Evolutionary conservation across 2,797 vertebrate genomes (phyloP).

Genomic region (Austrolebias charrua): DNA sequence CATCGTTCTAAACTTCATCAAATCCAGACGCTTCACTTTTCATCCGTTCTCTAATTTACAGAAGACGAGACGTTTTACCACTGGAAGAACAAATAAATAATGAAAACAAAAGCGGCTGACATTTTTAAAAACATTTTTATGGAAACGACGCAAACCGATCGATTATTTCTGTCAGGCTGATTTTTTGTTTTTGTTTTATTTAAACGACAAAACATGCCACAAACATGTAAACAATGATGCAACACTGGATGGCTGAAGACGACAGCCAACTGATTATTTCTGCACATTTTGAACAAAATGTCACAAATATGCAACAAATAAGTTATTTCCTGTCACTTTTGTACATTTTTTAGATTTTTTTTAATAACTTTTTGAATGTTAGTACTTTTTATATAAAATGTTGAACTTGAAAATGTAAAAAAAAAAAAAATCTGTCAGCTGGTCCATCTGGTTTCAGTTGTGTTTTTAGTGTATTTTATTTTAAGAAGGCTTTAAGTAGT

Average conservation of each 20-base stretch:
- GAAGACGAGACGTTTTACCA: too few relatives aligned
- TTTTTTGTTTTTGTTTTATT: not conserved
- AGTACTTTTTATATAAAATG: not conserved
- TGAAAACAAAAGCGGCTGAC: too few relatives aligned
- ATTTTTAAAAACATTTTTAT: too few relatives aligned
- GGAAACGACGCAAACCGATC: too few relatives aligned
- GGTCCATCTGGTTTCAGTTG: not conserved
- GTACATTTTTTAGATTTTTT: conserved; percentile 10
- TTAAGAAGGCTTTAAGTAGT: too few relatives aligned
- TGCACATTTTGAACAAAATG: not conserved
- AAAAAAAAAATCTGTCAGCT: not conserved
- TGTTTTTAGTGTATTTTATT: too few relatives aligned
- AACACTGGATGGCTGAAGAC: not conserved
- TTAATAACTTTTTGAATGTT: not conserved
- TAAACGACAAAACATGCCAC: not conserved
- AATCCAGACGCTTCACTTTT: too few relatives aligned
- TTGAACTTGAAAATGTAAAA: not conserved
- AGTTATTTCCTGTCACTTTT: conserved; percentile 19
- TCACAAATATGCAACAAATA: not conserved
- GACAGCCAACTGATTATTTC: not conserved
- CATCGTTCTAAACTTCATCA: too few relatives aligned
- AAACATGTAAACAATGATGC: not conserved
- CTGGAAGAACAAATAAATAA: too few relatives aligned
- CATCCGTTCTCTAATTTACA: too few relatives aligned
- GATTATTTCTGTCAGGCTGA: too few relatives aligned